Conservation (phyloP, 2,888 invertebrate species). For the Leptinotarsa peninsularis region DNA sequence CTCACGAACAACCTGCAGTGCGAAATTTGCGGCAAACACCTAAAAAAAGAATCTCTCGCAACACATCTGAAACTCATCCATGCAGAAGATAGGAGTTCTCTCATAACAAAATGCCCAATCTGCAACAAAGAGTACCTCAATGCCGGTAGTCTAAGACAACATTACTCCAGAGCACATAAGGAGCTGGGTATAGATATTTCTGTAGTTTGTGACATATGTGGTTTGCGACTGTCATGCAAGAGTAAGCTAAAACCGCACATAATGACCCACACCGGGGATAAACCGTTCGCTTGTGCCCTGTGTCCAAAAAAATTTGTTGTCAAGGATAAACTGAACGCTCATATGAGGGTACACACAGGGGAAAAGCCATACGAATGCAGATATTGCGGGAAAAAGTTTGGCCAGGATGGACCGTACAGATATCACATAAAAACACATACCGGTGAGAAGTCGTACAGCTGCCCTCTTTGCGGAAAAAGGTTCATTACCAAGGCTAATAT, state of each 20-base stretch:
- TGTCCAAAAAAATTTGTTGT: constrained; percentile 45
- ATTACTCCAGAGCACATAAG: constrained; percentile 38
- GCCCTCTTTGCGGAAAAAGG: constrained; percentile 63
- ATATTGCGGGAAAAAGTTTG: constrained; percentile 48
- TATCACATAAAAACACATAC: constrained; percentile 51
- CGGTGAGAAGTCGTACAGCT: constrained; percentile 45
- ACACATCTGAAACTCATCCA: constrained; percentile 54
- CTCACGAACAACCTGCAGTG: constrained; percentile 53
- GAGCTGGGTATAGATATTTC: constrained; percentile 41
- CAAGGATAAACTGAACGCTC: constrained; percentile 45
- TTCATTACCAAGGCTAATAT: constrained; percentile 60
- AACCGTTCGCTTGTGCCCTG: constrained; percentile 48
- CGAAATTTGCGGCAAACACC: constrained; percentile 55
- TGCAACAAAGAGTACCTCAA: constrained; percentile 50
- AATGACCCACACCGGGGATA: constrained; percentile 52
- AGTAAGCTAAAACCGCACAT: constrained; percentile 49
- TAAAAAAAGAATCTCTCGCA: constrained; percentile 49
- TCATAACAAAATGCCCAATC: constrained; percentile 47
- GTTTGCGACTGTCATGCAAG: constrained; percentile 55
- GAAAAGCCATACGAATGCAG: constrained; percentile 49
- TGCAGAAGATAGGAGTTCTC: constrained; percentile 44
- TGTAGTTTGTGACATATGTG: constrained; percentile 63
- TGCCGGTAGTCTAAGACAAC: constrained; percentile 31
- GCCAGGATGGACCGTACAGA: constrained; percentile 29
- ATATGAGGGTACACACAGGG: constrained; percentile 52